Evolutionary conservation across 2,888 invertebrate genomes (phyloP), one percentile per base, ranked within the genome.

Genomic region (Noctuana brunneofusca): DNA sequence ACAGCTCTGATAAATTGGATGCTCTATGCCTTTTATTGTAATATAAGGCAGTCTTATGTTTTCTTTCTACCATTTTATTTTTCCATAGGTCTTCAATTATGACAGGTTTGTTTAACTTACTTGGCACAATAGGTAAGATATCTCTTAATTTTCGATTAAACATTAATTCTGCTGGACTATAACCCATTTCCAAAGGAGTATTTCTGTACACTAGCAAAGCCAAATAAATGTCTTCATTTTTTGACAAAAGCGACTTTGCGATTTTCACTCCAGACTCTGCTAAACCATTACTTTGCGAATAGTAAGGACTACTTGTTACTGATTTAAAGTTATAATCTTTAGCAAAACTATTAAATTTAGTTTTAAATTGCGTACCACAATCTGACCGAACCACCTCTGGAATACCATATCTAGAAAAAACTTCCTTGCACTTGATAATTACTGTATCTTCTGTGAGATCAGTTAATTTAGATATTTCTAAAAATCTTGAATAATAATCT

Each of bases 391-490:
- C 38, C 14, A 38, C 5, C 8, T 38, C 38, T 14, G 38, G 38
- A 38, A 38, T 38, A 38, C 38, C 38, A 38, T 14, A 38, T 38
- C 38, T 38, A 5, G 38, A 38, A 38, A 38, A 38, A 38, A 38
- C 5, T 6, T 38, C 38, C 6, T 38, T 38, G n/a, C 38, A 38
- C 4, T 38, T 14, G 1, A 38, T 14, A 38, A 38, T 38, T 14
- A 38, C 14, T 14, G 38, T 14, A 14, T 38, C 14, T 38, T 38
- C 38, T 38, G 38, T 38, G 5, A 38, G 14, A 14, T 38, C 14
- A 14, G 0, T 6, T 38, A 38, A 14, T 38, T 38, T 38, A 6
- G 14, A 14, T 3, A 38, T 5, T 38, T 38, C 38, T 1, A 38
- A 1, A 14, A 38, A 38, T 38, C 38, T 14, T 14, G 38, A 38